Evolutionary conservation across 2,888 invertebrate species (phyloP).

Genomic region (Leptopilina drosophilae): DNA sequence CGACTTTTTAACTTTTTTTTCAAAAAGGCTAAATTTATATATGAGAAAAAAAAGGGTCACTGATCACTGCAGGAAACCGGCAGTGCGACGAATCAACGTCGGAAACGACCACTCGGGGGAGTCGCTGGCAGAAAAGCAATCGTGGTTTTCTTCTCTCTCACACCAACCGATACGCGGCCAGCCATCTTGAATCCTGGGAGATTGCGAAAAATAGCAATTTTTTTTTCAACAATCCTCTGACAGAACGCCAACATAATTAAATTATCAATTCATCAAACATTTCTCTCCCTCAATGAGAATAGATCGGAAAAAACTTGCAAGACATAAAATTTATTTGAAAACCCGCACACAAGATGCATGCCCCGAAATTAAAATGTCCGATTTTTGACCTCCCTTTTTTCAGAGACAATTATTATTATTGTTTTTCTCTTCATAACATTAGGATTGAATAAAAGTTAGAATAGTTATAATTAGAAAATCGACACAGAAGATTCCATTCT

Average conservation of each 20-base stretch:
- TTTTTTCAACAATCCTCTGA: slow-evolving; percentile 61
- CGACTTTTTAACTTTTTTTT: not conserved
- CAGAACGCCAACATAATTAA: slow-evolving; percentile 63
- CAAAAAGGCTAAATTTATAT: not conserved
- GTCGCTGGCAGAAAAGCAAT: slow-evolving; percentile 49
- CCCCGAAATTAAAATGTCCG: slow-evolving; percentile 8
- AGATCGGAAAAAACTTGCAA: not conserved
- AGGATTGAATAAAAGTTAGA: not conserved
- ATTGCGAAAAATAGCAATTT: slow-evolving; percentile 70
- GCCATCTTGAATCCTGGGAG: slow-evolving; percentile 75
- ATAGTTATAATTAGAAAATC: not conserved
- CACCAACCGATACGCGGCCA: slow-evolving; percentile 63
- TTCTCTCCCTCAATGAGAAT: not conserved
- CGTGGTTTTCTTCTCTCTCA: slow-evolving; percentile 57
- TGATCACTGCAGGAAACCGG: slow-evolving; percentile 38
- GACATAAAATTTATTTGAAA: not conserved
- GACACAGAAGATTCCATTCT: slow-evolving; percentile 40
- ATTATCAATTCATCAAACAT: not conserved
- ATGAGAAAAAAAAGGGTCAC: slow-evolving; percentile 19
- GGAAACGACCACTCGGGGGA: slow-evolving; percentile 53
- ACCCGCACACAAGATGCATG: not conserved
- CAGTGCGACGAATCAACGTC: slow-evolving; percentile 58
- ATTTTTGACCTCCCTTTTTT: not conserved
- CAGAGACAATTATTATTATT: not conserved
- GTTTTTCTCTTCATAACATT: too few relatives aligned